Evolutionary conservation across 2,797 vertebrate species (phyloP).

Genomic region (Poecile montanus): DNA sequence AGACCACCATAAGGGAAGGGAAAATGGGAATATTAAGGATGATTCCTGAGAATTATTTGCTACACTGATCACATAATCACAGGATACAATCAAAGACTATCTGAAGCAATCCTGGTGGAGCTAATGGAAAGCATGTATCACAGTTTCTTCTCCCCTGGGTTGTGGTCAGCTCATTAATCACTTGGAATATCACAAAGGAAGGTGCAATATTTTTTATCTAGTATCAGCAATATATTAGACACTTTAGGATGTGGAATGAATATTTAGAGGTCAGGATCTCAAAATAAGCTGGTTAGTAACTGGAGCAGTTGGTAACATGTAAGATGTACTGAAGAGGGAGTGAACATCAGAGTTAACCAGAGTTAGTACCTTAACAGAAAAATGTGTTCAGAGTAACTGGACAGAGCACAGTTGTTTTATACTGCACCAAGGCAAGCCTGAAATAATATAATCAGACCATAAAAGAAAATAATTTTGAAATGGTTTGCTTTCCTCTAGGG

Average conservation of each 20-base stretch:
- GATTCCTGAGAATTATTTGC: not conserved
- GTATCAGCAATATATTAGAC: not conserved
- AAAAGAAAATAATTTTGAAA: not conserved
- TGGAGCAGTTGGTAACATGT: not conserved
- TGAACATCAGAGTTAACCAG: not conserved
- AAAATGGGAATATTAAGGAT: not conserved
- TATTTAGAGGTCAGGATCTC: not conserved
- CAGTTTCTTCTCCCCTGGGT: not conserved
- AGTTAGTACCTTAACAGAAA: not conserved
- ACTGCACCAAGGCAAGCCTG: not conserved
- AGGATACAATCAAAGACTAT: not conserved
- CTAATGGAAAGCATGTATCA: not conserved
- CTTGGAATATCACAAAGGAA: not conserved
- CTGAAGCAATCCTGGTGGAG: not conserved
- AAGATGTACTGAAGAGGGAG: not conserved
- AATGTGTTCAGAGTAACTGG: not conserved
- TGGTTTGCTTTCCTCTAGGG: not conserved
- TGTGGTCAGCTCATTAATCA: slow-evolving; percentile 15
- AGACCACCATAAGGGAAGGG: not conserved
- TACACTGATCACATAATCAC: not conserved
- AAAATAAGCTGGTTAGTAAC: not conserved
- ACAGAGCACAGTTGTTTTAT: not conserved
- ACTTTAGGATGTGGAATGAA: not conserved
- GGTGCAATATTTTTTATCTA: not conserved
- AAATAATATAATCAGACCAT: not conserved